Percentiles rank a stretch among this genome's conserved stretches.
These are phyloP conservation scores for Melieria picta DNA, from an alignment of 2,888 invertebrate genomes.

Conservation along the genomic window DNA sequence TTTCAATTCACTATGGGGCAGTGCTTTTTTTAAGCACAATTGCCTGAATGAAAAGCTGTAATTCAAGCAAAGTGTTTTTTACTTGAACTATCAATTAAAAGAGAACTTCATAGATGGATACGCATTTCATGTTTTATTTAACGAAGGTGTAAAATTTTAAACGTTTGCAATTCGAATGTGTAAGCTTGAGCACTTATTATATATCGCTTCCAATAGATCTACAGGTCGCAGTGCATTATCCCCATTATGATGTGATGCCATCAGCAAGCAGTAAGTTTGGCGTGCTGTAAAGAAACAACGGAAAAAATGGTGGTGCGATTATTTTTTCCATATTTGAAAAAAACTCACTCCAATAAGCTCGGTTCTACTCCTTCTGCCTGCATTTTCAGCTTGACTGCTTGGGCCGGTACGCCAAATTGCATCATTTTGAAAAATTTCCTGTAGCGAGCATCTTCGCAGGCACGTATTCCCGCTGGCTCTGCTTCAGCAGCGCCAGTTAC, in stretches of 20 bases:
- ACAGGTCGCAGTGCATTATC: neutral
- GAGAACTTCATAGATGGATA: neutral
- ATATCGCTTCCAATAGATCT: no score
- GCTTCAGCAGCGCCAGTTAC: neutral
- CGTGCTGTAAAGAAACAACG: conserved; percentile 45
- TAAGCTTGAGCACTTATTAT: neutral
- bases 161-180: neutral
- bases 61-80: conserved; percentile 23
- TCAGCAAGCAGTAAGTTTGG: conserved; percentile 55
- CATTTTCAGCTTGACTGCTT: conserved; percentile 86
- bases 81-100: conserved; percentile 22
- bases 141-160: neutral
- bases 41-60: neutral
- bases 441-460: conserved; percentile 74
- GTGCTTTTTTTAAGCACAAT: neutral
- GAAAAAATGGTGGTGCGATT: neutral
- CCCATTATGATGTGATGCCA: conserved; percentile 40
- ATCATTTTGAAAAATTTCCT: conserved; percentile 88
- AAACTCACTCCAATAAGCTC: conserved; percentile 52
- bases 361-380: conserved; percentile 82
- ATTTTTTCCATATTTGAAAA: neutral
- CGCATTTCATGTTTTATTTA: conserved; percentile 8
- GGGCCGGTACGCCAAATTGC: conserved; percentile 85
- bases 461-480: conserved; percentile 51
- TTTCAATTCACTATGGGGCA: neutral